Conservation (phyloP, 2,888 invertebrate species). For the Anticlea derivata region DNA sequence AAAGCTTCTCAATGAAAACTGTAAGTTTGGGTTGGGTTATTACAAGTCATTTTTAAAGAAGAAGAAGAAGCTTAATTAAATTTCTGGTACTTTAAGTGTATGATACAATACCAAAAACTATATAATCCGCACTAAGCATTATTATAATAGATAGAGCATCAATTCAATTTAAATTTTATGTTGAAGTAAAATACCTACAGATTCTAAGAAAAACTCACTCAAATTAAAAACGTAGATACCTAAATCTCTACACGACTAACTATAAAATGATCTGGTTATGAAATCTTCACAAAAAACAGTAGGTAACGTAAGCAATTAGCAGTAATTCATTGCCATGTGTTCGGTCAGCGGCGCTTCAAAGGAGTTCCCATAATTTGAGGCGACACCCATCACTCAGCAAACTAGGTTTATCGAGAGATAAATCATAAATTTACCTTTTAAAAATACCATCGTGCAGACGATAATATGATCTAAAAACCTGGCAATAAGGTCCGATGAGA, state of each 20-base stretch:
- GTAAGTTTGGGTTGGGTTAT: too few species aligned
- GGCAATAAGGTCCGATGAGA: conserved; percentile 13
- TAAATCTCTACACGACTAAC: background rate
- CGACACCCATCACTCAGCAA: conserved; percentile 60
- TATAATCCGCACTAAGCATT: too few species aligned
- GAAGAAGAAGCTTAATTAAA: too few species aligned
- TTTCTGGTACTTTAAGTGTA: too few species aligned
- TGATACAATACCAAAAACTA: too few species aligned
- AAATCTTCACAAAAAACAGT: conserved; percentile 12
- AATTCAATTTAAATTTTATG: too few species aligned
- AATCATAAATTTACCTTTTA: conserved; percentile 49
- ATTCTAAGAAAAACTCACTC: too few species aligned
- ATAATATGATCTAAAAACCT: conserved; percentile 4
- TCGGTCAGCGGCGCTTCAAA: conserved; percentile 34
- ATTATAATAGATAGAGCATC: too few species aligned
- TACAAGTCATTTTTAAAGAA: too few species aligned
- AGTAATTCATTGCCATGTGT: conserved; percentile 30
- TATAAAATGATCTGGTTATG: conserved; percentile 12
- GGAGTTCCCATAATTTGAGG: conserved; percentile 40
- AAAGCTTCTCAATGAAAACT: too few species aligned
- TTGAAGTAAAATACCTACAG: too few species aligned
- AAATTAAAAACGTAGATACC: too few species aligned
- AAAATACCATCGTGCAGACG: background rate
- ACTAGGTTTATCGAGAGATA: conserved; percentile 58
- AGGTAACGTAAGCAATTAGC: conserved; percentile 15